Conservation (phyloP, 1,140 invertebrate genomes). For the Phymorhynchus buccinoides region DNA sequence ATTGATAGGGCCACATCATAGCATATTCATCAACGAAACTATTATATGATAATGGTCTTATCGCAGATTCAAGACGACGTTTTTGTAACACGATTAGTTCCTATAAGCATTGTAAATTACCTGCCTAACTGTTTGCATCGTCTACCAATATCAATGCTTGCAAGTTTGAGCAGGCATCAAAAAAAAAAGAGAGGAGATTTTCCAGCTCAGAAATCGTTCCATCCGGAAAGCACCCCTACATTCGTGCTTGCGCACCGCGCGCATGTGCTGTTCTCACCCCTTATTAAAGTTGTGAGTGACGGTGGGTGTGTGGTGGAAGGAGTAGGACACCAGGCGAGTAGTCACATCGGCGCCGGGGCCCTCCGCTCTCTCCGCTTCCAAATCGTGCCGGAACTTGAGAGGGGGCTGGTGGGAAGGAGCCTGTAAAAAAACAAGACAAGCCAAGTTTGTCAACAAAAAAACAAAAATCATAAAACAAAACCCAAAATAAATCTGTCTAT, state of each 20-base stretch:
- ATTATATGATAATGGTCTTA: too few relatives aligned
- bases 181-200: too few relatives aligned
- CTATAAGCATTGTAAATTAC: too few relatives aligned
- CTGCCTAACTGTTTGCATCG: too few relatives aligned
- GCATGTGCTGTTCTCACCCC: constrained; percentile 45
- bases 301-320: constrained; percentile 57
- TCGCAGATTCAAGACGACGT: too few relatives aligned
- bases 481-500: neutral
- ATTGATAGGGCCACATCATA: too few relatives aligned
- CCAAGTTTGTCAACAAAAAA: neutral
- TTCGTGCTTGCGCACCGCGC: neutral
- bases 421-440: constrained; percentile 36
- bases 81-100: too few relatives aligned
- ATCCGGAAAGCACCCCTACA: neutral
- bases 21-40: too few relatives aligned
- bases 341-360: constrained; percentile 62
- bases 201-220: too few relatives aligned
- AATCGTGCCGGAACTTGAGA: constrained; percentile 60
- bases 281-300: constrained; percentile 61
- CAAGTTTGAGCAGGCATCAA: too few relatives aligned
- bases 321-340: constrained; percentile 64
- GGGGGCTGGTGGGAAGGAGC: constrained; percentile 58
- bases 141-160: too few relatives aligned
- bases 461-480: neutral
- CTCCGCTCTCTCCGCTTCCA: constrained; percentile 45